A percentile compares a stretch with the other conserved stretches of the same genome.
Evolutionary conservation across 1,140 invertebrate genomes (phyloP).

Genomic region (Rhagoletis zephyria): DNA sequence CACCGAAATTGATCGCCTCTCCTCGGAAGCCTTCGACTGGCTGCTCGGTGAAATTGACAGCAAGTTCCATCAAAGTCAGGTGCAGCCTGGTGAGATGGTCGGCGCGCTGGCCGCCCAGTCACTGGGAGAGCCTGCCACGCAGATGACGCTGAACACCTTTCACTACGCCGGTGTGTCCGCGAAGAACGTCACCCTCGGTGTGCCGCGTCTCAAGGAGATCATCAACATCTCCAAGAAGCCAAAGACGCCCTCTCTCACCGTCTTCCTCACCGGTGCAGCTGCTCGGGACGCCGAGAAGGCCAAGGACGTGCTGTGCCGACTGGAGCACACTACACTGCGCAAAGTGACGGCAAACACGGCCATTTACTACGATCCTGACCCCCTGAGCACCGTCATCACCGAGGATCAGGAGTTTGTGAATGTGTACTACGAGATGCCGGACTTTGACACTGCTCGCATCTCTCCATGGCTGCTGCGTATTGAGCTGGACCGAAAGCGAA

Average conservation of each 20-base stretch:
- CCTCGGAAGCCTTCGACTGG: conserved; percentile 98
- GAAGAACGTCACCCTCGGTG: conserved; percentile 99
- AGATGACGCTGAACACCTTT: conserved; percentile 99
- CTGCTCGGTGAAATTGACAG: conserved; percentile 99
- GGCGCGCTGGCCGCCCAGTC: conserved; percentile 98
- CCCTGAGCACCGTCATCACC: conserved; percentile 96
- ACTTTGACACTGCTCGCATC: conserved; percentile 97
- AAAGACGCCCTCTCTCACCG: conserved; percentile 98
- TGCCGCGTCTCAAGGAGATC: conserved; percentile 97
- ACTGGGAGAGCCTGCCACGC: conserved; percentile 98
- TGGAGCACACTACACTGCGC: conserved; percentile 97
- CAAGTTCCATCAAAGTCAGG: conserved; percentile 96
- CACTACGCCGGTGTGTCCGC: conserved; percentile 99
- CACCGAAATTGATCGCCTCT: conserved; percentile 94
- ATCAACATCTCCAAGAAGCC: conserved; percentile 99
- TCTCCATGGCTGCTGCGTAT: conserved; percentile 98
- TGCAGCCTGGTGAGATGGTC: conserved; percentile 98
- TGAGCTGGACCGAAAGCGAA: conserved; percentile 97
- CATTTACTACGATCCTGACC: conserved; percentile 99
- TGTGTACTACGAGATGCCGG: conserved; percentile 99
- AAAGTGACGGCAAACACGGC: conserved; percentile 99
- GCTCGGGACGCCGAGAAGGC: conserved; percentile 98
- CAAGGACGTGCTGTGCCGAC: conserved; percentile 96
- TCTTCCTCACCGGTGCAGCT: conserved; percentile 94
- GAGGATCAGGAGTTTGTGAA: conserved; percentile 99